Evolutionary conservation across 2,888 invertebrate species (phyloP).

Genomic region (Hemistola chrysoprasaria): DNA sequence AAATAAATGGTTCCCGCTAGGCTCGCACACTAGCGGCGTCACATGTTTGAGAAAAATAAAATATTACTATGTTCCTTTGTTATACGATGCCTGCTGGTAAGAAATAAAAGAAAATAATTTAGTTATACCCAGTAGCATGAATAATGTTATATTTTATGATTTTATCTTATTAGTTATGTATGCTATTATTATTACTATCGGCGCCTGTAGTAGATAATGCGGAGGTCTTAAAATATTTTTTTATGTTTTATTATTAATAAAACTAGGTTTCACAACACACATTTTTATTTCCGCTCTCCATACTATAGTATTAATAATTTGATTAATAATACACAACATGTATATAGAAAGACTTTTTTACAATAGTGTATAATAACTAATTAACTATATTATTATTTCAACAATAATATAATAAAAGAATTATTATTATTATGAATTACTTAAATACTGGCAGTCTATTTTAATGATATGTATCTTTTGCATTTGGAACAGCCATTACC

Average conservation of each 20-base stretch:
- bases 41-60: no score
- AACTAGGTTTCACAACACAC: conserved; percentile 69
- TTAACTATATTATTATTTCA: conserved; percentile 69
- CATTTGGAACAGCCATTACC: conserved; percentile 77
- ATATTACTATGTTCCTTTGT: no score
- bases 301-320: conserved; percentile 67
- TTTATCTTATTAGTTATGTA: no score
- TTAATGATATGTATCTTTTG: conserved; percentile 81
- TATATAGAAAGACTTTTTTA: conserved; percentile 82
- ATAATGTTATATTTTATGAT: no score
- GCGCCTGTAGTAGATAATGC: no score
- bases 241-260: conserved; percentile 19
- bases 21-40: no score
- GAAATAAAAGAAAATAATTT: no score
- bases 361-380: conserved; percentile 79
- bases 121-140: no score
- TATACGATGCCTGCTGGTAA: no score
- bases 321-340: conserved; percentile 81
- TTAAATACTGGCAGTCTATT: conserved; percentile 72
- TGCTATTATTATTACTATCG: no score
- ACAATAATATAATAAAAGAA: conserved; percentile 79
- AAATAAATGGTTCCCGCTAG: no score
- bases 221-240: no score
- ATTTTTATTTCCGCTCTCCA: conserved; percentile 66
- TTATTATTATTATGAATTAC: conserved; percentile 37